Conservation (phyloP, 2,888 invertebrate species). For the Fabriciana adippe region DNA sequence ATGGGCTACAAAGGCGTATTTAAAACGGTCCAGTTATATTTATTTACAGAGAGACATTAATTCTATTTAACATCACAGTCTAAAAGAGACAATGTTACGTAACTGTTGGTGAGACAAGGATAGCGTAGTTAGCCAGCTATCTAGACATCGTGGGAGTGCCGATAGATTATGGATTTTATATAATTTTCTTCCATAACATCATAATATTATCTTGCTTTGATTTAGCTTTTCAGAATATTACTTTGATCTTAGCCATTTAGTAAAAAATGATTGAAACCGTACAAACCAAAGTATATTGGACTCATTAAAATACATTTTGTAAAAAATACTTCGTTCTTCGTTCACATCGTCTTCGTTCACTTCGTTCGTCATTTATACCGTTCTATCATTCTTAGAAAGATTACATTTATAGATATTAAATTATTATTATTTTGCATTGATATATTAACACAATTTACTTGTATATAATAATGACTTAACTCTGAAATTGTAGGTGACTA, state of each 20-base stretch:
- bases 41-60: slow-evolving; percentile 12
- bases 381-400: too few relatives aligned
- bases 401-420: too few relatives aligned
- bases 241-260: not conserved
- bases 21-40: not conserved
- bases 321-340: too few relatives aligned
- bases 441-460: too few relatives aligned
- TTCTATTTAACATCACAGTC: slow-evolving; percentile 31
- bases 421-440: too few relatives aligned
- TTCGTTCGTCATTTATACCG: too few relatives aligned
- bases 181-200: slow-evolving; percentile 30
- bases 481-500: too few relatives aligned
- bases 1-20: not conserved
- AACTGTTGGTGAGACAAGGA: slow-evolving; percentile 27
- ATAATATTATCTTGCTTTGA: slow-evolving; percentile 6
- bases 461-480: too few relatives aligned
- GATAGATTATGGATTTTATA: slow-evolving; percentile 36
- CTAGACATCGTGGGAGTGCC: slow-evolving; percentile 33
- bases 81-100: slow-evolving; percentile 25
- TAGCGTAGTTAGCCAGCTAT: slow-evolving; percentile 19
- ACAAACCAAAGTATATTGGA: too few relatives aligned
- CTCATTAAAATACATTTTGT: too few relatives aligned
- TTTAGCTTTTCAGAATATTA: slow-evolving; percentile 3
- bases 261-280: not conserved
- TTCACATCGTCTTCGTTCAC: too few relatives aligned